These are phyloP conservation scores for Melanocharis versteri DNA, from an alignment of 2,113 vertebrate genomes.

Conservation along the genomic window DNA sequence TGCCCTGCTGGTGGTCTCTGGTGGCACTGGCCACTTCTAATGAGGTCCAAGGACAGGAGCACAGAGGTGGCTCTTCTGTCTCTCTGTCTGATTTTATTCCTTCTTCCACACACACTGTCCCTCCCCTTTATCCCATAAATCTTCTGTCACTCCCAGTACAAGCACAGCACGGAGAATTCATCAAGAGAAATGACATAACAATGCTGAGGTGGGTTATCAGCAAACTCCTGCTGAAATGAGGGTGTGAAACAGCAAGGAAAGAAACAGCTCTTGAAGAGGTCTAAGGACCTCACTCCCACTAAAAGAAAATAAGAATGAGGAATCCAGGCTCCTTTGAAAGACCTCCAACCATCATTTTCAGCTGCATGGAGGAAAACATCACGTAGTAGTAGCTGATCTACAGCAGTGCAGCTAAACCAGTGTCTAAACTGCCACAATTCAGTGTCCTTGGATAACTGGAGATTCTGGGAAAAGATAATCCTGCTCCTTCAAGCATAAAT, in stretches of 20 bases:
- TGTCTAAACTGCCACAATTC: background rate
- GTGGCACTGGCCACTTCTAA: background rate
- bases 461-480: background rate
- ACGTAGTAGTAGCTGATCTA: background rate
- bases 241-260: background rate
- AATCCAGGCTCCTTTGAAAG: background rate
- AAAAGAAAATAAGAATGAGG: background rate
- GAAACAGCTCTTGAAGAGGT: background rate
- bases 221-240: background rate
- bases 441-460: background rate
- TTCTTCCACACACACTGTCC: background rate
- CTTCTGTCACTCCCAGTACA: background rate
- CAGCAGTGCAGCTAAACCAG: background rate
- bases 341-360: background rate
- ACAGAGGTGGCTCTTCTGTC: background rate
- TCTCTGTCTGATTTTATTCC: background rate
- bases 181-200: background rate
- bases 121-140: background rate
- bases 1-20: background rate
- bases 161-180: background rate
- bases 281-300: background rate
- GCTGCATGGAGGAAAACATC: background rate
- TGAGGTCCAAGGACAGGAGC: background rate
- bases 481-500: background rate
- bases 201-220: background rate